Base-by-base conservation (phyloP, 2,888 invertebrate genomes). In the Plemyria rubiginata region DNA sequence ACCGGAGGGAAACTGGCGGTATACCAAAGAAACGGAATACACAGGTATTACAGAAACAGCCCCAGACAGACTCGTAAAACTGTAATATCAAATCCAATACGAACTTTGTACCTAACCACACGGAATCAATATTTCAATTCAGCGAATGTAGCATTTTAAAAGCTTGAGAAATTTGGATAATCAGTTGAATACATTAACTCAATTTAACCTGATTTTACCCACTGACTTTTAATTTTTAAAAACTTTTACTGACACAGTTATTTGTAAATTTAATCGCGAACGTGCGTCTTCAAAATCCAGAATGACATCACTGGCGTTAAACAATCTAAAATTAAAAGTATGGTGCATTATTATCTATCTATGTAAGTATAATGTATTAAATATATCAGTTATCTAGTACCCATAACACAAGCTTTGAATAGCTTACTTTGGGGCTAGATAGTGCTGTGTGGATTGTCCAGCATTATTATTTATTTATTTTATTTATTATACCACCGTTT, bases 221-320 rank as follows among this genome's bases (percentile, higher is more conserved):
- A 71, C 72, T 76, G 62, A 64, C 58, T 62, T 65, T 69, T 50
- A 67, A 62, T 69, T 67, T 3, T 62, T 52, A 50, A 58, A 54
- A 67, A 67, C 60, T 59, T 68, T 66, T 66, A 70, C 64, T 61
- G 62, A 58, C 61, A 62, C 51, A 16, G 66, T 60, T 65, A 56
- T 51, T 29, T 16, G 41, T 16, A 22, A 40, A 15, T 40, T 45
- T 61, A 59, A 65, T 45, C 40, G 45, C 51, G 57, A 49, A 13
- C 45, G 40, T 54, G 58, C 63, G 58, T 29, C 45, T 52, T 12
- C 55, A 50, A 66, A 76, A 74, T 72, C 59, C 66, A 65, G 58
- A 68, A 72, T 82, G 80, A 82, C 79, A 78, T 82, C 85, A 82
- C 67, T 70, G 70, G 58, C 68, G 70, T 70, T 62, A 67, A 70